Evolutionary conservation across 2,888 invertebrate species (phyloP), one percentile per base, ranked within the genome.

Genomic region (Ferrisia virgata): DNA sequence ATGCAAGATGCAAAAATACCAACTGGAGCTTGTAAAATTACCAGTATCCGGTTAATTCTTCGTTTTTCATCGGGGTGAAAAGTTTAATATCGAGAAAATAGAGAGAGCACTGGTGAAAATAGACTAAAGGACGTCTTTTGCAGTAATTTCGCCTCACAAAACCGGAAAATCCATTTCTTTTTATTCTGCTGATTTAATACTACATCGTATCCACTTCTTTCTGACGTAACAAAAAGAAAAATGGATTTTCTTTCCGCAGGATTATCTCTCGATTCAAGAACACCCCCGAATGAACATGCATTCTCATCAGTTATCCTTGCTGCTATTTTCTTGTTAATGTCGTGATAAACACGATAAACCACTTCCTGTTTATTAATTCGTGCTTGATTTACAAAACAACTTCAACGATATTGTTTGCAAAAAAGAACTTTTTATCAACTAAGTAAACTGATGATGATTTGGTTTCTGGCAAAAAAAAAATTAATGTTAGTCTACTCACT

Each of bases 21-120:
- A 72, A 33, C 72, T 72, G 33, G 31, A 72, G 72, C 72, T 72
- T 72, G 72, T 33, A 33, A 72, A 72, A 72, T 72, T 72, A 72
- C n/a, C 72, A 64, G 72, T 72, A 72, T 72, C 72, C 72, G 72
- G 72, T 72, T 72, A 72, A 72, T 72, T 72, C 72, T 33, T 72
- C 33, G 33, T n/a, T 72, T 72, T 72, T 33, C 72, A 25, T 33
- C 33, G n/a, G 31, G 28, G 72, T n/a, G 28, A 31, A 33, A 72
- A 72, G 72, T 33, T 64, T 64, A 33, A 72, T 72, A 72, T 33
- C 18, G 31, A 33, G 72, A 72, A 72, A 72, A 72, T 33, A 33
- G 72, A 33, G 58, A 28, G 28, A 64, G 58, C 25, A 64, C 25
- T 3, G 58, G 58, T 33, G 72, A 72, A 8, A 72, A 72, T 33